These are phyloP conservation scores for Oreochromis tanganicae DNA, from an alignment of 2,113 vertebrate genomes.

Conservation along the genomic window DNA sequence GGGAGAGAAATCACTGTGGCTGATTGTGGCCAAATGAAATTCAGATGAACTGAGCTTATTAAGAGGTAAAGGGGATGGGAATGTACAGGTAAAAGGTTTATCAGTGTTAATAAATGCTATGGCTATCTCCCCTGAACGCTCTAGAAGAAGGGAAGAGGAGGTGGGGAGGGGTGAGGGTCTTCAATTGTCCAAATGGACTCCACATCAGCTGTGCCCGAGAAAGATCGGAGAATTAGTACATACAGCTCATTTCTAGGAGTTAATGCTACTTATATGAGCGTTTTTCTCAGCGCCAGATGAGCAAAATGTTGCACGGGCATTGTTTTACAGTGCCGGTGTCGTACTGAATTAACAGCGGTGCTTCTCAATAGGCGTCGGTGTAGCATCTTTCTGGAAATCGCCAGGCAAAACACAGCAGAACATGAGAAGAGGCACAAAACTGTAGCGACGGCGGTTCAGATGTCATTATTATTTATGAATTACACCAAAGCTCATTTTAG, in stretches of 20 bases:
- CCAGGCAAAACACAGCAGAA: not conserved
- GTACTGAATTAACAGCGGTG: not conserved
- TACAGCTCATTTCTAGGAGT: not conserved
- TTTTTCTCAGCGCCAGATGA: not conserved
- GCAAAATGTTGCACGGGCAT: not conserved
- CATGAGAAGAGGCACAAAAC: not conserved
- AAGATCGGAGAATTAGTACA: not conserved
- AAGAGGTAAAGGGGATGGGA: constrained; percentile 25
- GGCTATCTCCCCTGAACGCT: not conserved
- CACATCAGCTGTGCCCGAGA: not conserved
- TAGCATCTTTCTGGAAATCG: not conserved
- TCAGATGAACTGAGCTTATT: constrained; percentile 42
- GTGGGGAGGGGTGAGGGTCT: not conserved
- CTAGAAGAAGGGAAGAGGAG: not conserved
- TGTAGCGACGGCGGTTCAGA: constrained; percentile 2
- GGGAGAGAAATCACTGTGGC: constrained; percentile 13
- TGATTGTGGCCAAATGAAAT: constrained; percentile 48
- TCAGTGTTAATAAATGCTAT: constrained; percentile 39
- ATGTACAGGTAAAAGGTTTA: constrained; percentile 38
- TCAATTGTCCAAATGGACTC: constrained; percentile 2
- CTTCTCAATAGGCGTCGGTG: not conserved
- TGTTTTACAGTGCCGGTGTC: not conserved
- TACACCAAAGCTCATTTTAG: constrained; percentile 44
- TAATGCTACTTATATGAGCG: not conserved
- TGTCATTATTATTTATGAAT: constrained; percentile 49